Base-by-base conservation (phyloP, 2,888 invertebrate species). In the Gisinianus flammeolus region DNA sequence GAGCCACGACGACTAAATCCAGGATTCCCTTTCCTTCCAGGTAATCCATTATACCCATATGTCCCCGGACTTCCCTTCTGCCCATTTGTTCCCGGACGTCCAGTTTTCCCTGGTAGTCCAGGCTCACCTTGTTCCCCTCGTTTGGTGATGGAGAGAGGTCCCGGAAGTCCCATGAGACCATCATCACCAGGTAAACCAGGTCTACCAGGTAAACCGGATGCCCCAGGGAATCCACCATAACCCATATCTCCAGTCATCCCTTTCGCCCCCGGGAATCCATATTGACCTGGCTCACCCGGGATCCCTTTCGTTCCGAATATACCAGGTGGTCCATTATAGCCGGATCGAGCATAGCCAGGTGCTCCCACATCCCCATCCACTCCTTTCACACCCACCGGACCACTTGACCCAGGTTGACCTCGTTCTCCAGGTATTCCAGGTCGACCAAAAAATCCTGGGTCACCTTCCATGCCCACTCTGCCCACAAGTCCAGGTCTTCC, bases 41-140 rank as follows among this genome's bases (percentile, higher is more conserved):
- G 83, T n/a, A 75, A 64, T 22, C 87, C 87, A 74, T 85, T 85
- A n/a, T 84, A 71, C n/a, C 86, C 87, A 16, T 52, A 54, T 24
- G 64, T 52, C 19, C 94, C 95, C 24, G 90, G 90, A 84, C 90
- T 89, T 54, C 94, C 94, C n/a, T 90, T 88, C 12, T 89, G 87
- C 33, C 94, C 95, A 86, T 92, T 90, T 72, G 90, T 87, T 31
- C 93, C 94, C 64, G 89, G 85, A 79, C 87, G 87, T 66, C 94
- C 94, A 66, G 86, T 85, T 82, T 93, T 91, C 33, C 95, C 94
- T 26, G 85, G 86, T 68, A 86, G 85, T 75, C 92, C 91, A 83
- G 87, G 88, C 24, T 86, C 85, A 66, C 91, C 91, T 64, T 88
- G 0, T 10, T 86, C 12, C 89, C 90, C 58, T 85, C 33, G 35